Percentiles rank a stretch among this genome's conserved stretches.
phyloP scores from a whole-genome alignment of 2,797 vertebrate species.

The Manis crassicaudata region DNA sequence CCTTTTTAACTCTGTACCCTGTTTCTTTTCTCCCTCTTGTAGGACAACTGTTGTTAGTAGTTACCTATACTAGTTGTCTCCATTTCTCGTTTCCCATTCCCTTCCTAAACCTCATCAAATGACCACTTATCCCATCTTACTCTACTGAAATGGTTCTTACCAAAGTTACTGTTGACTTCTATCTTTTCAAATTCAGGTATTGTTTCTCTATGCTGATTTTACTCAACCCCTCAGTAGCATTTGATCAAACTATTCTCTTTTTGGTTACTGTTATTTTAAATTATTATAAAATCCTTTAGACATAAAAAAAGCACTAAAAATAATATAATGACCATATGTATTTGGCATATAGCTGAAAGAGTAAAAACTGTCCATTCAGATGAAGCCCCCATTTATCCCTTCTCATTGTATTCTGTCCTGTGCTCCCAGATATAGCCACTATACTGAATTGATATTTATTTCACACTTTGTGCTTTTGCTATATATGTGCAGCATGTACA shows the following conservation, averaged over 20 bases:
- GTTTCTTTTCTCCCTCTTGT: background rate
- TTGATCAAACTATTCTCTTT: background rate
- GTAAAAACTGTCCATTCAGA: background rate
- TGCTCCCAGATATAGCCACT: background rate
- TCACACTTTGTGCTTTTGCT: background rate
- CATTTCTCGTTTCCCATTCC: background rate
- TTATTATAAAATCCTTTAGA: background rate
- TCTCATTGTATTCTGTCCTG: background rate
- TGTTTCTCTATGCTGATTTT: constrained; percentile 1
- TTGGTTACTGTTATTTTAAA: background rate
- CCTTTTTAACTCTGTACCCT: background rate
- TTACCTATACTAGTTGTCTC: background rate
- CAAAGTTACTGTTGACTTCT: background rate
- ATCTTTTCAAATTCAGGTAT: background rate
- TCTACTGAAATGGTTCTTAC: background rate
- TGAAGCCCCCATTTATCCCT: background rate
- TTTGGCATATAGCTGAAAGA: background rate
- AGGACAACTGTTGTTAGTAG: background rate
- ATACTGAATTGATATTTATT: background rate
- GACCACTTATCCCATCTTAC: background rate
- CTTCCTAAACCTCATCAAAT: background rate
- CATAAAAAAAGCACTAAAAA: background rate
- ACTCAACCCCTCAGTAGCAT: background rate
- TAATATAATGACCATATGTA: background rate
- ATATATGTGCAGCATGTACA: background rate